These are phyloP conservation scores for Spinus olivaceus DNA, from an alignment of 2,797 vertebrate species.

Conservation along the genomic window DNA sequence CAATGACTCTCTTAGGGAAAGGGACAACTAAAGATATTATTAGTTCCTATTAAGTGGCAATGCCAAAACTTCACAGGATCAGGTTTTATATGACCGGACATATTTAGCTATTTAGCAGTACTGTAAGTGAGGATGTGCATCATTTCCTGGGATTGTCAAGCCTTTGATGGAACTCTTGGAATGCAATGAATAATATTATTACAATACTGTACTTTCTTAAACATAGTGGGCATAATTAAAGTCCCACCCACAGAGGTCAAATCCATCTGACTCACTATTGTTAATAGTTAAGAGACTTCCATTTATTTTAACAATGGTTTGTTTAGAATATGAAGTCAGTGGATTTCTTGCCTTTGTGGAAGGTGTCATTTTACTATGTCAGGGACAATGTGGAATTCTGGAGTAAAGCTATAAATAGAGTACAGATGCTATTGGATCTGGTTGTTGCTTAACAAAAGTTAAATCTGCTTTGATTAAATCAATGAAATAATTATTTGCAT, in stretches of 20 bases:
- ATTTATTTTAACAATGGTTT: constrained; percentile 46
- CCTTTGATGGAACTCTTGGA: constrained; percentile 50
- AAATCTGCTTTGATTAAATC: neutral
- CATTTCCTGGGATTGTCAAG: constrained; percentile 50
- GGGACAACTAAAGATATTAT: neutral
- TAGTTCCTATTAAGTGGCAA: neutral
- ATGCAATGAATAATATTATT: constrained; percentile 57
- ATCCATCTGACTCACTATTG: constrained; percentile 34
- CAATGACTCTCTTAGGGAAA: neutral
- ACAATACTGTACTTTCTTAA: constrained; percentile 52
- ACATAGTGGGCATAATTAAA: neutral
- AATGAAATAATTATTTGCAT: neutral
- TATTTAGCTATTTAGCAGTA: constrained; percentile 8
- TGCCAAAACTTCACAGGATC: constrained; percentile 11
- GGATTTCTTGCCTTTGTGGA: constrained; percentile 38
- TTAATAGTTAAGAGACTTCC: constrained; percentile 23
- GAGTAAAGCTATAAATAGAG: constrained; percentile 8
- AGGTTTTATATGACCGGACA: neutral
- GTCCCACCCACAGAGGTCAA: constrained; percentile 41
- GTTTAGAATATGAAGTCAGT: constrained; percentile 44
- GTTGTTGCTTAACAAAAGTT: neutral
- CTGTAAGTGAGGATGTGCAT: constrained; percentile 53
- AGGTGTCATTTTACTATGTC: constrained; percentile 8
- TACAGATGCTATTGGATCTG: neutral
- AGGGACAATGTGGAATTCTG: neutral